Percentiles rank a stretch among this genome's conserved stretches.
Conservation (phyloP, 2,888 invertebrate genomes). For the Disparrhopalites patrizii region DNA sequence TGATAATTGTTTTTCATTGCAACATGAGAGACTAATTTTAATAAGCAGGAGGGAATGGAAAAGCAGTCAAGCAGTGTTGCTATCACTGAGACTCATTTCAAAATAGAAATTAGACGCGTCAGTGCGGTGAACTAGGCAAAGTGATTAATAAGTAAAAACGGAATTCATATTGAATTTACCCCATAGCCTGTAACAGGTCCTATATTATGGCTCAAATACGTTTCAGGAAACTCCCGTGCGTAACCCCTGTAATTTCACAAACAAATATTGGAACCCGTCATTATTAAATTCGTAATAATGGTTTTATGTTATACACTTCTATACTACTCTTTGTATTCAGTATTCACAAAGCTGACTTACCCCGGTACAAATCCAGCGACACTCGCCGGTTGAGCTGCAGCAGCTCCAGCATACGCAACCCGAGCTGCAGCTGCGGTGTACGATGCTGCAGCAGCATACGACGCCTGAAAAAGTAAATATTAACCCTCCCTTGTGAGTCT, state of each 20-base stretch:
- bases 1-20: too few relatives aligned
- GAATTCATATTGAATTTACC: constrained; percentile 65
- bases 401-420: constrained; percentile 67
- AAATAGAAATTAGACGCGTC: not conserved
- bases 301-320: too few relatives aligned
- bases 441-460: constrained; percentile 80
- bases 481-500: not conserved
- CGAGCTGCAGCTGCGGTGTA: constrained; percentile 82
- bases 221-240: constrained; percentile 73
- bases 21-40: too few relatives aligned
- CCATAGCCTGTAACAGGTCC: constrained; percentile 96
- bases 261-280: not conserved
- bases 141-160: not conserved
- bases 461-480: constrained; percentile 57
- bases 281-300: not conserved
- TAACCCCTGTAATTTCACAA: not conserved
- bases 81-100: not conserved
- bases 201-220: constrained; percentile 88
- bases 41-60: too few relatives aligned
- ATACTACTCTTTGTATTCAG: constrained; percentile 1
- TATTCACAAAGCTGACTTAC: constrained; percentile 55
- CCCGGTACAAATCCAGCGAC: constrained; percentile 62
- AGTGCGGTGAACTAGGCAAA: not conserved
- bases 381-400: constrained; percentile 52
- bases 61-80: too few relatives aligned